Conservation (phyloP, 2,797 vertebrate genomes). For the Pseudomugil tenellus region DNA sequence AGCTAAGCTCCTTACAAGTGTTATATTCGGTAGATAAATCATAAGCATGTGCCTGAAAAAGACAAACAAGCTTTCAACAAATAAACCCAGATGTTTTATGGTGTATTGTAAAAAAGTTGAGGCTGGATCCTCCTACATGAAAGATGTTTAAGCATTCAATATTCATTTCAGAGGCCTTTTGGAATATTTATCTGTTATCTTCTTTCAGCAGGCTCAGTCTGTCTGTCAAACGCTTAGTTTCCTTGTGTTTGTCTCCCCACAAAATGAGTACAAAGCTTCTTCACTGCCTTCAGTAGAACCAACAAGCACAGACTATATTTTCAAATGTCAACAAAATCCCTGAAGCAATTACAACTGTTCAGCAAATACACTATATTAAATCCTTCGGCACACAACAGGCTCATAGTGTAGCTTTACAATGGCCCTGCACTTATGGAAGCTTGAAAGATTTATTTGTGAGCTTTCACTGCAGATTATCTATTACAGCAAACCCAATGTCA, state of each 20-base stretch:
- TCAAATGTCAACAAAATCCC: constrained; percentile 69
- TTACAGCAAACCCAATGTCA: not conserved
- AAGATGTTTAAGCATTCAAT: constrained; percentile 8
- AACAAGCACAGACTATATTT: constrained; percentile 23
- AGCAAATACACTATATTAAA: constrained; percentile 16
- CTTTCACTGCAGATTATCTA: constrained; percentile 34
- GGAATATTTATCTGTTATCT: constrained; percentile 48
- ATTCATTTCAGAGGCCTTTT: constrained; percentile 15
- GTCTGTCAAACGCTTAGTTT: constrained; percentile 26
- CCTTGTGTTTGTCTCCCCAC: constrained; percentile 55
- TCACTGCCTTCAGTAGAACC: constrained; percentile 35
- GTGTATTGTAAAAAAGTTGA: not conserved
- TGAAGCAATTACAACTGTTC: constrained; percentile 35
- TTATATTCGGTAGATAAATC: not conserved
- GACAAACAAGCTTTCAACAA: not conserved
- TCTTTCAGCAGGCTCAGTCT: constrained; percentile 47
- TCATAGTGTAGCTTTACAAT: constrained; percentile 15
- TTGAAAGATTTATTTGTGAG: constrained; percentile 29
- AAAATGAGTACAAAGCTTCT: constrained; percentile 53
- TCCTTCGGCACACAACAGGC: constrained; percentile 24
- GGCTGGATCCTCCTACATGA: constrained; percentile 1
- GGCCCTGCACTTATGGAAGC: constrained; percentile 10
- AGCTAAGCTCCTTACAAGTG: not conserved
- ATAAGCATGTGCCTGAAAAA: not conserved
- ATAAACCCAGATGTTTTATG: constrained; percentile 1